These are phyloP conservation scores for Sipha maydis DNA, from an alignment of 2,888 invertebrate genomes.

Conservation along the genomic window DNA sequence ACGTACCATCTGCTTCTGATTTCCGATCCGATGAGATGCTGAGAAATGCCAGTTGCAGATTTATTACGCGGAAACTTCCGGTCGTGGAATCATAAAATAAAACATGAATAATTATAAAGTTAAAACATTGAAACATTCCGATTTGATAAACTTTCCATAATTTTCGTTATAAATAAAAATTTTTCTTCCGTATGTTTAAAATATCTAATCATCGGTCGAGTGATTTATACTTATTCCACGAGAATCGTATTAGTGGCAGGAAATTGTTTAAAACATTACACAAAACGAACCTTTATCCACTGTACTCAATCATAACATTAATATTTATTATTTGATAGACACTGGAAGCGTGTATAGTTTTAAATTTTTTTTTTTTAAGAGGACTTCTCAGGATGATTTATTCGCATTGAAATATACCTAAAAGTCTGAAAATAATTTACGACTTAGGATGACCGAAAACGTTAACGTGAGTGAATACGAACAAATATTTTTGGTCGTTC, in stretches of 20 bases:
- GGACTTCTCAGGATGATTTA: slow-evolving; percentile 9
- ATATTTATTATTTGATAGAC: slow-evolving; percentile 11
- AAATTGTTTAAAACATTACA: slow-evolving; percentile 2
- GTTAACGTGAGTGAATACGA: neutral
- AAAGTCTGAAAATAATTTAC: slow-evolving; percentile 46
- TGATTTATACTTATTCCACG: neutral
- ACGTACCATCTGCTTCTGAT: too few relatives aligned
- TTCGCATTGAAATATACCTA: slow-evolving; percentile 10
- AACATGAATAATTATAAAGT: too few relatives aligned
- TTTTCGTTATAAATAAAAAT: too few relatives aligned
- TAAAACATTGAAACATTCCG: too few relatives aligned
- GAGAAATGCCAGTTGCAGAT: too few relatives aligned
- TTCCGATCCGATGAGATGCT: too few relatives aligned
- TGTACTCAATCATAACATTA: neutral
- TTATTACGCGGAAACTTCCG: too few relatives aligned
- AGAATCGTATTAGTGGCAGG: neutral
- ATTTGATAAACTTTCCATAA: too few relatives aligned
- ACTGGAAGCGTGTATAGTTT: neutral
- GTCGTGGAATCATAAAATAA: too few relatives aligned
- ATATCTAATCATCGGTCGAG: too few relatives aligned
- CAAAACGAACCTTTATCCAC: neutral
- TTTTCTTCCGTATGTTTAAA: too few relatives aligned
- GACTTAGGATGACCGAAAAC: neutral
- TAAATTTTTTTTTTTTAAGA: slow-evolving; percentile 52
- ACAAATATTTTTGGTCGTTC: neutral